Conservation (phyloP, 2,888 invertebrate genomes). For the Creontiades dilutus region DNA sequence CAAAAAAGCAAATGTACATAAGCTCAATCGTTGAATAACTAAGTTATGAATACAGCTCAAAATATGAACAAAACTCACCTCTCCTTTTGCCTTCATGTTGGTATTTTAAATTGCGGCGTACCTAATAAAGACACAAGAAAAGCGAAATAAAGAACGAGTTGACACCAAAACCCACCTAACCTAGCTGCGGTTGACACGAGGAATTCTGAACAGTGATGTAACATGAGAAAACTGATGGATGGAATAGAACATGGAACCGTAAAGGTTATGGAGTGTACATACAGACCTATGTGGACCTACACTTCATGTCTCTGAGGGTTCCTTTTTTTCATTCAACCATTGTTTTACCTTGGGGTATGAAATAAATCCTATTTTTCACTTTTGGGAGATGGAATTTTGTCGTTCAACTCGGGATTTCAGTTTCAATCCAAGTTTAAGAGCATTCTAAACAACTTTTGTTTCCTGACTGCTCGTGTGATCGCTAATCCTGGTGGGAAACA, state of each 20-base stretch:
- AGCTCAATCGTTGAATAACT: not conserved
- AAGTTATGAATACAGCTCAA: not conserved
- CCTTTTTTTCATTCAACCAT: too few relatives aligned
- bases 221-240: not conserved
- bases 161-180: conserved; percentile 22
- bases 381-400: too few relatives aligned
- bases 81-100: conserved; percentile 93
- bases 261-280: too few relatives aligned
- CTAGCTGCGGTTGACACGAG: not conserved
- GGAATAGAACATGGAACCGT: not conserved
- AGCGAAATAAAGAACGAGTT: conserved; percentile 16
- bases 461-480: too few relatives aligned
- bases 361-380: too few relatives aligned
- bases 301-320: too few relatives aligned
- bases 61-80: conserved; percentile 81
- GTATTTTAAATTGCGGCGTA: not conserved
- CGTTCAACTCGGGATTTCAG: too few relatives aligned
- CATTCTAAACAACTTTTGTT: too few relatives aligned
- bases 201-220: conserved; percentile 3
- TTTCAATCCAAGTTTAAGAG: too few relatives aligned
- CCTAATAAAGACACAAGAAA: not conserved
- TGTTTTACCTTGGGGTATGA: too few relatives aligned
- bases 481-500: too few relatives aligned
- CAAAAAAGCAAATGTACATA: not conserved
- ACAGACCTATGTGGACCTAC: too few relatives aligned